Base-by-base conservation (phyloP, 2,888 invertebrate species). In the Papilio protenor region DNA sequence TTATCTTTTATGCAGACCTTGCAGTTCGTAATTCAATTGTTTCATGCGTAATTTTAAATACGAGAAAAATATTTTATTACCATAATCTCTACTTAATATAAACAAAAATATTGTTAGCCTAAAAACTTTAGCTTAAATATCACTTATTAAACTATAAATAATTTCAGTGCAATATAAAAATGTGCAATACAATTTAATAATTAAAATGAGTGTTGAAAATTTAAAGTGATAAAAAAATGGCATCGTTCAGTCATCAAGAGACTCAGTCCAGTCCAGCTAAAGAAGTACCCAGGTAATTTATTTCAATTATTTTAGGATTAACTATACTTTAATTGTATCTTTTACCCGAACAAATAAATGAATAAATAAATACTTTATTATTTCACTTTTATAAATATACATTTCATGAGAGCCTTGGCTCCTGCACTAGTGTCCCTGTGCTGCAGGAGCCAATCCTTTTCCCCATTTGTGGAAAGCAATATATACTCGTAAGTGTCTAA, bases 221-320 rank as follows among this genome's bases (percentile, higher is more conserved):
- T 82, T 82, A 27, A 81, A 85, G 82, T 90, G 86, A 87, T 80
- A 80, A 78, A 71, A 75, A 80, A 23, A 92, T 92, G 92, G 92
- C 92, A 45, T 90, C 92, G 18, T 90, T 84, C 80, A 91, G 88
- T 82, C 91, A 92, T 75, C 92, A 92, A 78, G 92, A 92, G 81
- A 92, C 92, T 40, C 92, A 92, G 84, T 92, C 92, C 66, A 92
- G 92, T 81, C 92, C 92, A 33, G 92, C 92, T 5, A 92, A 91
- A 83, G 92, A 92, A 79, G 77, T 90, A 27, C 92, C 93, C 33
- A 90, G 92, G 93, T 93, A 86, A 89, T 33, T 89, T 82, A 76
- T 77, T 75, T 80, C 64, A 61, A 33, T 33, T 61, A 33, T 61
- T 27, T 27, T 57, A 21, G 57, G 3, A 21, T 23, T 23, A 2